Evolutionary conservation across 2,113 vertebrate species (phyloP), one percentile per base, ranked within the genome.

Genomic region (Colistium nudipinnis): DNA sequence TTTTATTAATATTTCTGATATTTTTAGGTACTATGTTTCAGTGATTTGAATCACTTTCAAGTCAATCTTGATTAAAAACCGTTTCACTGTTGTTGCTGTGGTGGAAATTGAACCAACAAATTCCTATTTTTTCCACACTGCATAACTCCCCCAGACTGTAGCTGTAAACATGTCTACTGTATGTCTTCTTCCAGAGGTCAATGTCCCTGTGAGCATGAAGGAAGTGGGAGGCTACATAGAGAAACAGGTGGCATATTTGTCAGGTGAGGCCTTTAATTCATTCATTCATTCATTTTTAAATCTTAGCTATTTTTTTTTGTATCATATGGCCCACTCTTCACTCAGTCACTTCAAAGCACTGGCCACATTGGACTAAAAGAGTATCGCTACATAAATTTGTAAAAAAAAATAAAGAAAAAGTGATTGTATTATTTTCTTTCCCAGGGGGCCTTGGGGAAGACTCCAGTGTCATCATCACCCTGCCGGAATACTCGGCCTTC

Each of bases 211-310:
- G 43, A 90, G 85, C 82, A 79, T 95, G 74, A 95, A 94, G 86
- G 95, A 97, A 77, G 94, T 96, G 83, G 91, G 88, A 10, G 95
- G 95, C 28, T 95, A 94, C 80, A 88, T 98, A 88, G 94, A 96
- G 92, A 96, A 98, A 68, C 93, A 95, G 74, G 95, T 99, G 57
- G 97, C 96, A 2, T 98, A 96, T 86, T 87, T 98, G 38, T 98
- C 97, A 86, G 97, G 97, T 98, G 88, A 95, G 94, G 17, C 6
- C 13, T 47, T 48, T 66, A n/a, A n/a, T n/a, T n/a, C n/a, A n/a
- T 38, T 17, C 28, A 24, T 30, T 61, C 6, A 13, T 1, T 1
- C 30, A 41, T 25, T 36, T 1, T 22, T 1, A 41, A 43, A 43
- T 1, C 19, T 19, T 4, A 20, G 2, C 14, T 27, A 6, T 2